Evolutionary conservation across 2,113 vertebrate species (phyloP).

Genomic region (Ctenomys sociabilis): DNA sequence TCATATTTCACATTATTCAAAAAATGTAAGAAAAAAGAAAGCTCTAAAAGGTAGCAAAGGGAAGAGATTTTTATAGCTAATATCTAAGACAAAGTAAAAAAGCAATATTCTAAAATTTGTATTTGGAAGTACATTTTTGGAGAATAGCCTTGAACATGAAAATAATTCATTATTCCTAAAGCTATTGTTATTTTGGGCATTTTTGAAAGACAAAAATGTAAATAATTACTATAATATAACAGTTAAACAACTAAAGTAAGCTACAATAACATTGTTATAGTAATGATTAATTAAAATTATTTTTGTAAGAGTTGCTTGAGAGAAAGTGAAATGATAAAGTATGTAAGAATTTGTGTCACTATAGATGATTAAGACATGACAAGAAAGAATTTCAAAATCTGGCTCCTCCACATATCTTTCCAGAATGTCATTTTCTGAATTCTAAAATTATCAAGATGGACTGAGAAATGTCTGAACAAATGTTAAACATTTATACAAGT

Average conservation of each 20-base stretch:
- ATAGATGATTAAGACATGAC: background rate
- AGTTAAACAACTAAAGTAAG: background rate
- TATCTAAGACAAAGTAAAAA: background rate
- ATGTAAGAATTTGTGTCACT: background rate
- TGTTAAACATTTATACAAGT: background rate
- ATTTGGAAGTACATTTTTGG: background rate
- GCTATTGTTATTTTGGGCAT: background rate
- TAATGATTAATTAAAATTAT: background rate
- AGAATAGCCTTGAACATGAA: background rate
- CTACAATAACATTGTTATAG: background rate
- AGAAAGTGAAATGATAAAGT: background rate
- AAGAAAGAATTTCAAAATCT: background rate
- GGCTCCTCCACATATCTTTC: background rate
- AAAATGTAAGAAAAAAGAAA: background rate
- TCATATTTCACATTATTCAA: background rate
- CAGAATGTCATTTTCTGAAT: background rate
- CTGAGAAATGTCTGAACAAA: background rate
- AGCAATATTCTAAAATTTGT: background rate
- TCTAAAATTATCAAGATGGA: slow-evolving; percentile 7
- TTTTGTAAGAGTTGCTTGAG: background rate
- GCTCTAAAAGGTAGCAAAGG: background rate
- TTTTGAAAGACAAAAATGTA: background rate
- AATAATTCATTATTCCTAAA: background rate
- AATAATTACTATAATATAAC: background rate
- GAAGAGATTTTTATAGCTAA: background rate